Percentiles rank a stretch among this genome's conserved stretches.
phyloP scores from a whole-genome alignment of 1,140 invertebrate species.

The Theocolax elegans region DNA sequence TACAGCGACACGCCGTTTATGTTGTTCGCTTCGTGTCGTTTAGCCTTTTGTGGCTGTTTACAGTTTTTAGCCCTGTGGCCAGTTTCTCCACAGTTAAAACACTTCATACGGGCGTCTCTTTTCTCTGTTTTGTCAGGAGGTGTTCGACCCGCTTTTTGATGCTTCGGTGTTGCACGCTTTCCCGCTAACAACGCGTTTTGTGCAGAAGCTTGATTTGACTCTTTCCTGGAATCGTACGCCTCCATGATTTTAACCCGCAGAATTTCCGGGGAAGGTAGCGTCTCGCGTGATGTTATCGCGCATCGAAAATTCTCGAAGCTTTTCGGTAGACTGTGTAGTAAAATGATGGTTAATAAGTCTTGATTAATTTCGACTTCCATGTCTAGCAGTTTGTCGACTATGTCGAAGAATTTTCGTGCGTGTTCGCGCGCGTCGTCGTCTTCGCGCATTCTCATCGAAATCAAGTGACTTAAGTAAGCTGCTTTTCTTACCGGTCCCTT shows the following conservation, averaged over 20 bases:
- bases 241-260: conserved; percentile 13
- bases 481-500: background rate
- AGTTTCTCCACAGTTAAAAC: no score
- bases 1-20: no score
- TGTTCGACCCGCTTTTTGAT: no score
- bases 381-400: conserved; percentile 17
- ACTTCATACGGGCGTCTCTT: no score
- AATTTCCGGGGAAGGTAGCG: background rate
- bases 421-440: background rate
- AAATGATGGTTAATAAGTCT: conserved; percentile 9
- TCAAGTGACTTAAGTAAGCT: conserved; percentile 19
- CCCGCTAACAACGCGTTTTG: no score
- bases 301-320: conserved; percentile 32
- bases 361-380: conserved; percentile 17
- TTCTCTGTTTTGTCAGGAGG: no score
- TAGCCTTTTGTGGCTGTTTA: no score
- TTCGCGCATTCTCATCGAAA: conserved; percentile 18
- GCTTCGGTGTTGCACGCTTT: no score
- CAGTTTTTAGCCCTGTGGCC: no score
- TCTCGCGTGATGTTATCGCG: conserved; percentile 12
- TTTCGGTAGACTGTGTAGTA: conserved; percentile 19
- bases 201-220: no score
- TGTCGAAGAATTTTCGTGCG: conserved; percentile 4
- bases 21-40: no score
- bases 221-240: background rate